Evolutionary conservation across 2,888 invertebrate genomes (phyloP), one percentile per base, ranked within the genome.

Genomic region (Diarsia mendica): DNA sequence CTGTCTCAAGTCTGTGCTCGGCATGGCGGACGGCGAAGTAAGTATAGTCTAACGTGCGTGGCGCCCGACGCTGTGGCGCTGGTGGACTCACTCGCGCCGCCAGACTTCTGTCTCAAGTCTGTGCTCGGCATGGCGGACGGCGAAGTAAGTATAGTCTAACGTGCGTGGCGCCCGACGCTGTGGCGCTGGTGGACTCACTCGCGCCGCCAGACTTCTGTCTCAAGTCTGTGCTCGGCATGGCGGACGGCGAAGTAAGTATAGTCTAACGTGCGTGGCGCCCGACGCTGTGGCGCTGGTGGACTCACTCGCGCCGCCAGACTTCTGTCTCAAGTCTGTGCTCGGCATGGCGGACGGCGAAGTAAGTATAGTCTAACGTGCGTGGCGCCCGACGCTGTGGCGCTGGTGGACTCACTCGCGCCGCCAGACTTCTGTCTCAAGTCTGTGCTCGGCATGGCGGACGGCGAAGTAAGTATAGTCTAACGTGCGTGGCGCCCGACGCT

Each of bases 191-290:
- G 0, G 99, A 99, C 95, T 97, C 97, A 0, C 97, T 99, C 67
- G 98, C 99, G 0, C 99, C 99, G 2, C 98, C 98, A 0, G 99
- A 99, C 95, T 98, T 98, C 93, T 97, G 99, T 82, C 95, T 99
- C 20, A 98, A 98, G 89, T 99, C 99, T 0, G 97, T 98, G 0
- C 96, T 99, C n/a, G 99, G 99, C 55, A 96, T 97, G 89, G 97
- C 98, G 10, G n/a, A n/a, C n/a, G n/a, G n/a, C n/a, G n/a, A n/a
- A n/a, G n/a, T n/a, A n/a, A n/a, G n/a, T n/a, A n/a, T n/a, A n/a
- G n/a, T n/a, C n/a, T n/a, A n/a, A n/a, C n/a, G n/a, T n/a, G n/a
- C 53, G 85, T 98, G 8, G 97, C 98, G 89, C 96, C 97, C n/a
- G 98, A 98, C 65, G 97, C 98, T 0, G 97, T 99, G 2, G 91